Evolutionary conservation across 2,797 vertebrate genomes (phyloP).

Genomic region (Selene dorsalis): DNA sequence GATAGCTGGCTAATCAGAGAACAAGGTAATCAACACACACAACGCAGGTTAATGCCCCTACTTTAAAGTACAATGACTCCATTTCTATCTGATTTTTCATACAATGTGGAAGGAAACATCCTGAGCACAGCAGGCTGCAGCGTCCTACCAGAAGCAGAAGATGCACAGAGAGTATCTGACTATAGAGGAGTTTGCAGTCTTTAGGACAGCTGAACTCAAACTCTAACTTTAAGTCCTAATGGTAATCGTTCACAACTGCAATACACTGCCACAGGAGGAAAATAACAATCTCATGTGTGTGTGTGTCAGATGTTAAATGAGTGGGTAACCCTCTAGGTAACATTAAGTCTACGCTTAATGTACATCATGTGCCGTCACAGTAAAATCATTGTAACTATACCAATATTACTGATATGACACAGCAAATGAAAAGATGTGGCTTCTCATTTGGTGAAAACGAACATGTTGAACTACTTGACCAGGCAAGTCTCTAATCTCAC

Average conservation of each 20-base stretch:
- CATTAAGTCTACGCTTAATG: background rate
- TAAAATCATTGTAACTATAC: constrained; percentile 9
- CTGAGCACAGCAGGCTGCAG: background rate
- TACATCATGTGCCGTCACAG: constrained; percentile 2
- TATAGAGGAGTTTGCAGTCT: background rate
- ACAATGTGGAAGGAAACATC: background rate
- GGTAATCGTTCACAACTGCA: background rate
- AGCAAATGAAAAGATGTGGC: constrained; percentile 28
- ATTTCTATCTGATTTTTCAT: background rate
- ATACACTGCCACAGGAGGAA: background rate
- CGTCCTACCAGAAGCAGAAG: background rate
- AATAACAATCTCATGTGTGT: background rate
- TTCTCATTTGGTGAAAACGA: background rate
- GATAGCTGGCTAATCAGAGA: background rate
- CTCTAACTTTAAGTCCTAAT: background rate
- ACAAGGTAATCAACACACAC: background rate
- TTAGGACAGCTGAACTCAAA: background rate
- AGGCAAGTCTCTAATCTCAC: constrained; percentile 52
- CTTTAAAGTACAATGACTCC: background rate
- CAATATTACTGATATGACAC: too few relatives aligned
- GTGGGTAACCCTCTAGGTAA: background rate
- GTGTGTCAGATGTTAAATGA: background rate
- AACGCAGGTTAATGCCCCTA: background rate
- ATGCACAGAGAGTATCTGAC: background rate
- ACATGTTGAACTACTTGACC: constrained; percentile 55